Evolutionary conservation across 2,888 invertebrate species (phyloP).

Genomic region (Limnephilus lunatus): DNA sequence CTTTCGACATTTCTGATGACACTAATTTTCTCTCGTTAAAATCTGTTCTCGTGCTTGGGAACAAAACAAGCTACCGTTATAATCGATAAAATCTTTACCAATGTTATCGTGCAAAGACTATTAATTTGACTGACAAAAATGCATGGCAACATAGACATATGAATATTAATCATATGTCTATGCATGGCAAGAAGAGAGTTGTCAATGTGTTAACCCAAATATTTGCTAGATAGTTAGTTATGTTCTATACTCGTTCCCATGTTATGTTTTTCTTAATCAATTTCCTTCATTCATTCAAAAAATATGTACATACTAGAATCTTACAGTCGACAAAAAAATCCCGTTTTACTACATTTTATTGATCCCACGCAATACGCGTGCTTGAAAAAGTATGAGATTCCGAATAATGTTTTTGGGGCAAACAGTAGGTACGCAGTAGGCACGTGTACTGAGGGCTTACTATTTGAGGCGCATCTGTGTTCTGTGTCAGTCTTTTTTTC

Average conservation of each 20-base stretch:
- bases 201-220: too few relatives aligned
- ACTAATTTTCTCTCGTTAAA: too few relatives aligned
- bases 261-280: background rate
- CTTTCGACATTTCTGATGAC: background rate
- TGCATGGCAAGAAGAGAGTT: background rate
- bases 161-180: too few relatives aligned
- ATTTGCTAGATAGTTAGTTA: too few relatives aligned
- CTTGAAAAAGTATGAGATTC: background rate
- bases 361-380: background rate
- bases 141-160: too few relatives aligned
- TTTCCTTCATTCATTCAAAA: background rate
- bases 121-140: too few relatives aligned
- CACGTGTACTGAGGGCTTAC: background rate
- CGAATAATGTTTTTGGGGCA: background rate
- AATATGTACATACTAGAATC: background rate
- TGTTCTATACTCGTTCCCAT: too few relatives aligned
- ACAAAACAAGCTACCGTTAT: too few relatives aligned
- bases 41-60: too few relatives aligned
- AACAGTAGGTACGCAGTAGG: background rate
- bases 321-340: background rate
- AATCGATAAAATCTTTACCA: too few relatives aligned
- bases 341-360: background rate
- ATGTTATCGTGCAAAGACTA: too few relatives aligned
- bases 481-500: background rate
- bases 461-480: slow-evolving; percentile 32